Conservation (phyloP, 1,140 invertebrate genomes). For the Acromyrmex charruanus region DNA sequence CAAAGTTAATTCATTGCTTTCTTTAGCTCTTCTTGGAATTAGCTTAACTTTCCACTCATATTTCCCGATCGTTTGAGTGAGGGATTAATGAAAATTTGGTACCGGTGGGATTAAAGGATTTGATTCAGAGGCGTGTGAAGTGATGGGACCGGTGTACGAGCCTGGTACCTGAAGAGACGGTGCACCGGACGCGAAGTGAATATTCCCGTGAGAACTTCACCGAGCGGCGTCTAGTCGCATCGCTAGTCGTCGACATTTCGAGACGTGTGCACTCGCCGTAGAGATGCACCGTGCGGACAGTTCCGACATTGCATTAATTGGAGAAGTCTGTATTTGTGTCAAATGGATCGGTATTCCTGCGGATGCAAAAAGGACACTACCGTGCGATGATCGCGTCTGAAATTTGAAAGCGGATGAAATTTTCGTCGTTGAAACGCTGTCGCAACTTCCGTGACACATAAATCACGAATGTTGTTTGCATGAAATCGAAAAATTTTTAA, state of each 20-base stretch:
- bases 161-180: conserved; percentile 22
- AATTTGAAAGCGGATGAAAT: not conserved
- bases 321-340: not conserved
- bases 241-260: conserved; percentile 10
- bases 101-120: conserved; percentile 12
- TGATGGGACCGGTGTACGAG: not conserved
- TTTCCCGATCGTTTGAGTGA: not conserved
- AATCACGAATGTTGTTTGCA: not conserved
- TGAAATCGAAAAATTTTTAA: not conserved
- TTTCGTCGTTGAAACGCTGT: not conserved
- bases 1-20: not conserved
- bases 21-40: not conserved
- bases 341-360: not conserved
- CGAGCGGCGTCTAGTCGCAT: conserved; percentile 15
- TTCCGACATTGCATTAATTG: conserved; percentile 46
- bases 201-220: conserved; percentile 61
- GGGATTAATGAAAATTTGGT: not conserved
- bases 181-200: conserved; percentile 57
- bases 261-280: not conserved
- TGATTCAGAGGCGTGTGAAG: not conserved
- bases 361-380: not conserved
- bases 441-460: not conserved
- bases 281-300: conserved; percentile 31
- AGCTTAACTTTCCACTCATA: not conserved
- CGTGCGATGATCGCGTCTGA: not conserved